These are phyloP conservation scores for Actinemys pallida DNA, from an alignment of 2,113 vertebrate species.

Conservation along the genomic window DNA sequence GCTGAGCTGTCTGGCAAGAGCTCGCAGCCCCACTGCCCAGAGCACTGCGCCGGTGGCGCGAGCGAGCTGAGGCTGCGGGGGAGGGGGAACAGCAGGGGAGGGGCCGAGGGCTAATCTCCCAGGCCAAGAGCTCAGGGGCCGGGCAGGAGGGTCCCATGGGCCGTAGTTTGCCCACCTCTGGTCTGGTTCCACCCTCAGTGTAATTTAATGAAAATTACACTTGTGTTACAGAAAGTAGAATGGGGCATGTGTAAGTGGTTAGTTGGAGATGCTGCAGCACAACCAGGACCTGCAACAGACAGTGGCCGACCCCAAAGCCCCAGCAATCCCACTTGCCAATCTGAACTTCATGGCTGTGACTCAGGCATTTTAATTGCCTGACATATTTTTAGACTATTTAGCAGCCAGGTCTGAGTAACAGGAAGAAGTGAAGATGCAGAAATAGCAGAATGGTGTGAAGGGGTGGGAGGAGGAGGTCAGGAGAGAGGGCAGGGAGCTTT, in stretches of 20 bases:
- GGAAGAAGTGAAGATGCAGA: neutral
- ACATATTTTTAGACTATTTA: slow-evolving; percentile 7
- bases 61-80: too few relatives aligned
- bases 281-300: neutral
- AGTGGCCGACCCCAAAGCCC: neutral
- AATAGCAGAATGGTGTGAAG: neutral
- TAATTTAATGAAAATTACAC: fast-evolving
- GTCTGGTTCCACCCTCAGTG: neutral
- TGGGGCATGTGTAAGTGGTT: fast-evolving
- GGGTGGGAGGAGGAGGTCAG: neutral
- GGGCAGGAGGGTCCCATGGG: too few relatives aligned
- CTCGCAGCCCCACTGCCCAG: too few relatives aligned
- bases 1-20: too few relatives aligned
- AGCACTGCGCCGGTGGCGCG: too few relatives aligned
- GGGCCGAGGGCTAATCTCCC: too few relatives aligned
- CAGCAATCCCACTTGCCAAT: neutral
- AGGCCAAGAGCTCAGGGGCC: too few relatives aligned
- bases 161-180: too few relatives aligned
- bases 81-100: too few relatives aligned
- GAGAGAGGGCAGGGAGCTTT: neutral
- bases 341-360: neutral
- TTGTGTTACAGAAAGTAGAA: fast-evolving
- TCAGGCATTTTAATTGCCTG: neutral
- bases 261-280: neutral
- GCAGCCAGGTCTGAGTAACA: neutral